Base-by-base conservation (phyloP, 2,888 invertebrate genomes). In the Drosophila rubida region DNA sequence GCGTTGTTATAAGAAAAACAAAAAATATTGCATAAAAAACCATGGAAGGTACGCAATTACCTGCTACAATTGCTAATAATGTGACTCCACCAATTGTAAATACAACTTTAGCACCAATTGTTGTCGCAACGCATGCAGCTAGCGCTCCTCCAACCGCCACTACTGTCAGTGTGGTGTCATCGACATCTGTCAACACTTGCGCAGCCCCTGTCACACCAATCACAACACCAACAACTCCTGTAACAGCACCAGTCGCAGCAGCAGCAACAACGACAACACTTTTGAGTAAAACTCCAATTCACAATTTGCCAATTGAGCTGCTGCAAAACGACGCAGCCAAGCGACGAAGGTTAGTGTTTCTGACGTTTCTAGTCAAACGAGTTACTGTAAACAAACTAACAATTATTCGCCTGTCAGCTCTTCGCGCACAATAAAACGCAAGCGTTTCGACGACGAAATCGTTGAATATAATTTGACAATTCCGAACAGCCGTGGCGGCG, bases 401-500 rank as follows among this genome's bases (percentile, higher is more conserved):
- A 25, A 19, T 2, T 19, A 13, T 13, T 46, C 1, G 1, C 14
- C 9, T 14, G 13, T 35, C 89, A 97, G 97, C 91, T 98, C 98
- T 9, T 97, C 97, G 25, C 94, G 99, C 63, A 98, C 98, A 1
- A 98, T 99, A 84, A 99, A 98, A 91, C 94, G 99, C 0, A 96
- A 97, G 85, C 96, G 98, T 82, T 99, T 99, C 92, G 99, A 99
- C 90, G 99, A 99, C 93, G 99, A 99, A 92, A 93, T 99, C 62
- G 98, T 99, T 0, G 98, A 99, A 61, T 97, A 97, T 78, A 97
- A 97, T 91, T 92, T 96, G 62, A 95, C 95, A 50, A 92, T 95
- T 80, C 94, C 95, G 35, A 75, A 77, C 13, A 90, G 78, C 22
- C 89, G 85, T 30, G 58, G 89, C 37, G 58, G 89, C 5, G 87